A percentile compares a stretch with the other conserved stretches of the same genome.
These are phyloP conservation scores for Tetragonula carbonaria DNA, from an alignment of 2,888 invertebrate species.

Conservation along the genomic window DNA sequence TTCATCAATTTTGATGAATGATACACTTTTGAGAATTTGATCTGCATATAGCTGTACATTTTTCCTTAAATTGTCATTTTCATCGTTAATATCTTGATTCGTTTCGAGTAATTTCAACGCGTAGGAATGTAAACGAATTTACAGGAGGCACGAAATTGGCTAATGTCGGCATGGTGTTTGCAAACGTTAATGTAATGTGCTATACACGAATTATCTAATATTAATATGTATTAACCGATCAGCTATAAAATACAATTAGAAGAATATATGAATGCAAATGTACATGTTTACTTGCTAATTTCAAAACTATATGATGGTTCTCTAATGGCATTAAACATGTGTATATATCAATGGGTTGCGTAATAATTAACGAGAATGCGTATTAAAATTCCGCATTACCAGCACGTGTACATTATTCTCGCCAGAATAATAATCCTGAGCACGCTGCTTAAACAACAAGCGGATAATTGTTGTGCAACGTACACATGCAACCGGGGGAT, in stretches of 20 bases:
- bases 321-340: neutral
- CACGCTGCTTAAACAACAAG: neutral
- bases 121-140: neutral
- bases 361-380: slow-evolving; percentile 5
- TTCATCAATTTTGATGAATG: too few relatives aligned
- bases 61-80: too few relatives aligned
- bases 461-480: slow-evolving; percentile 14
- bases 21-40: too few relatives aligned
- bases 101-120: neutral
- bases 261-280: neutral
- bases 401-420: slow-evolving; percentile 3
- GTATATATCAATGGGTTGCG: neutral
- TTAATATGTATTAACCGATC: neutral
- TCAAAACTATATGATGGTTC: neutral
- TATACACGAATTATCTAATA: neutral
- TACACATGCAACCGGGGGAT: neutral
- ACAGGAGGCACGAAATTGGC: neutral
- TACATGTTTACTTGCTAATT: neutral
- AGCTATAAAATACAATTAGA: neutral
- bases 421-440: slow-evolving; percentile 16
- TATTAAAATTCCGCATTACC: neutral
- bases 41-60: too few relatives aligned
- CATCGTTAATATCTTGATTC: neutral
- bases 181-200: neutral
- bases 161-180: neutral